Conservation (phyloP, 2,888 invertebrate species). For the Diarsia rubi region DNA sequence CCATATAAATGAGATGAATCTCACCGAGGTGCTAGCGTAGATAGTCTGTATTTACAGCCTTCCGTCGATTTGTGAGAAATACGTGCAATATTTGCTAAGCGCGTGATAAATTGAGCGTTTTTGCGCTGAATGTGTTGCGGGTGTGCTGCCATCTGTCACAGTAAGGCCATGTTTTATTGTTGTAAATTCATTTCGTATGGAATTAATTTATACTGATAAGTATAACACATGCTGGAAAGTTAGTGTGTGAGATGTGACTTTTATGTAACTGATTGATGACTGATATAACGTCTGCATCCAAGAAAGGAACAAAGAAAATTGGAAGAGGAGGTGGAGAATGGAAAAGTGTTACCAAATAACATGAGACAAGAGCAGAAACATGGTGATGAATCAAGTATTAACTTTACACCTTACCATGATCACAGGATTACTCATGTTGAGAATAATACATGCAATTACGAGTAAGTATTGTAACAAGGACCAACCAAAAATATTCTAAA, state of each 20-base stretch:
- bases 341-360: too few relatives aligned
- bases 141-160: constrained; percentile 29
- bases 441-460: too few relatives aligned
- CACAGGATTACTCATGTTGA: too few relatives aligned
- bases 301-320: too few relatives aligned
- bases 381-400: too few relatives aligned
- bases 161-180: constrained; percentile 23
- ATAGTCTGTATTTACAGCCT: neutral
- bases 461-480: too few relatives aligned
- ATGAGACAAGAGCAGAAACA: too few relatives aligned
- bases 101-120: neutral
- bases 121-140: constrained; percentile 25
- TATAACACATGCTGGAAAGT: neutral
- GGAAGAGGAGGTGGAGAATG: too few relatives aligned
- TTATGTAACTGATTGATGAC: neutral
- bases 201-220: neutral
- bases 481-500: neutral
- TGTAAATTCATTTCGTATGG: constrained; percentile 1
- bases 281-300: neutral
- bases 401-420: too few relatives aligned
- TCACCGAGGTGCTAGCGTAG: neutral
- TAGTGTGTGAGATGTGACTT: neutral
- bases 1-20: neutral
- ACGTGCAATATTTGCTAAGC: too few relatives aligned
- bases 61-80: too few relatives aligned